Percentiles rank a stretch among this genome's conserved stretches.
Conservation (phyloP, 2,797 vertebrate species). For the Myripristis jacobus region DNA sequence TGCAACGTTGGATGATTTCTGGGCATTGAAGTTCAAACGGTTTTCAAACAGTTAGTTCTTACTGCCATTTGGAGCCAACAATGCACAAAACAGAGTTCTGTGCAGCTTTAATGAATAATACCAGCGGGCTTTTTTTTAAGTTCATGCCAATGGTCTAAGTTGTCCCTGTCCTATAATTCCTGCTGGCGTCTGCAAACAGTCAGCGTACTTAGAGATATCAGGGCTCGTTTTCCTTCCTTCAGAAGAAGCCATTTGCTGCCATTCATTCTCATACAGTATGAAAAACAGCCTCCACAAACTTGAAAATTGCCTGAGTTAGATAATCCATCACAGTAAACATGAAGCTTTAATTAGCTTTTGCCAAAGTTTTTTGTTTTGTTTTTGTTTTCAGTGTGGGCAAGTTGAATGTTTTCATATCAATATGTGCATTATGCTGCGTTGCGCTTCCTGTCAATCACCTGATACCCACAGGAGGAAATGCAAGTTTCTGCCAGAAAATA, state of each 20-base stretch:
- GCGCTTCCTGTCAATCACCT: not conserved
- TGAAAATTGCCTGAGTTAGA: conserved; percentile 6
- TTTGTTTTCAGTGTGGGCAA: conserved; percentile 5
- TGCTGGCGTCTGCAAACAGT: conserved; percentile 62
- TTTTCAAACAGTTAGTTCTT: no score
- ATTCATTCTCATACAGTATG: conserved; percentile 48
- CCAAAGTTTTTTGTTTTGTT: conserved; percentile 13
- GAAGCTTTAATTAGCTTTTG: conserved; percentile 29
- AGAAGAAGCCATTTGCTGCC: conserved; percentile 41
- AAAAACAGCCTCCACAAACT: conserved; percentile 33
- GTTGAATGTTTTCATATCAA: conserved; percentile 23
- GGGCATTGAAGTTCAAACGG: no score
- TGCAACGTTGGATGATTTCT: no score
- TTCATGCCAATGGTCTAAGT: conserved; percentile 45
- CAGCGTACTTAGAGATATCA: conserved; percentile 48
- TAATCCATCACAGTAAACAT: conserved; percentile 25
- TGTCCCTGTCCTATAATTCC: conserved; percentile 44
- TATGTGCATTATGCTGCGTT: not conserved
- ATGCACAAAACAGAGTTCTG: conserved; percentile 11
- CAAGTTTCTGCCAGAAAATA: no score
- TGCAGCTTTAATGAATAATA: conserved; percentile 33
- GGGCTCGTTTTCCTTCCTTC: conserved; percentile 58
- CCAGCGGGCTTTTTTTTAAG: conserved; percentile 34
- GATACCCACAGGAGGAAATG: not conserved
- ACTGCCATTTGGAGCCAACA: no score